These are phyloP conservation scores for Lepus europaeus DNA, from an alignment of 2,113 vertebrate species.

Conservation along the genomic window DNA sequence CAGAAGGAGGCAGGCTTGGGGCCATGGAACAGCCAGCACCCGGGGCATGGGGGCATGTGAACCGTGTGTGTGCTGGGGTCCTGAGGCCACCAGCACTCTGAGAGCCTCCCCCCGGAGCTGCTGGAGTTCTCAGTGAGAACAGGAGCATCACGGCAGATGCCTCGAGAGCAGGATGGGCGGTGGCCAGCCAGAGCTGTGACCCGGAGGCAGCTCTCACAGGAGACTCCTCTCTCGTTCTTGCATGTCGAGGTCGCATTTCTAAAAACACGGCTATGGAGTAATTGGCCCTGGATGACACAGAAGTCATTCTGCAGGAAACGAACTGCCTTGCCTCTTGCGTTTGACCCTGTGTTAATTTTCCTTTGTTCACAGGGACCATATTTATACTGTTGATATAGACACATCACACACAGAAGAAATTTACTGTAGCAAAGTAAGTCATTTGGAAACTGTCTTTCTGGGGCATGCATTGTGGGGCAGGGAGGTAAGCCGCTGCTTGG, in stretches of 20 bases:
- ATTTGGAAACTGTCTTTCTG: conserved; percentile 72
- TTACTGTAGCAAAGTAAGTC: conserved; percentile 99
- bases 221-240: conserved; percentile 19
- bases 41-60: neutral
- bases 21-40: conserved; percentile 46
- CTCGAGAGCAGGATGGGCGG: neutral
- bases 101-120: conserved; percentile 18
- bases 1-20: neutral
- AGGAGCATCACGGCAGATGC: neutral
- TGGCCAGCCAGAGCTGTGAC: neutral
- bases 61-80: neutral
- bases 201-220: neutral
- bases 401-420: conserved; percentile 95
- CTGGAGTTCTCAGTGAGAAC: neutral
- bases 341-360: conserved; percentile 80
- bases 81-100: neutral
- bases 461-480: no score
- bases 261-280: conserved; percentile 50
- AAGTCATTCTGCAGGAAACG: conserved; percentile 61
- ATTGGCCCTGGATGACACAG: conserved; percentile 35
- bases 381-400: conserved; percentile 98
- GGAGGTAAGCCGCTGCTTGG: no score
- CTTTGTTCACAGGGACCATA: conserved; percentile 95
- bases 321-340: conserved; percentile 58
- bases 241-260: neutral